Base-by-base conservation (phyloP, 2,888 invertebrate species). In the Thelaira solivaga region DNA sequence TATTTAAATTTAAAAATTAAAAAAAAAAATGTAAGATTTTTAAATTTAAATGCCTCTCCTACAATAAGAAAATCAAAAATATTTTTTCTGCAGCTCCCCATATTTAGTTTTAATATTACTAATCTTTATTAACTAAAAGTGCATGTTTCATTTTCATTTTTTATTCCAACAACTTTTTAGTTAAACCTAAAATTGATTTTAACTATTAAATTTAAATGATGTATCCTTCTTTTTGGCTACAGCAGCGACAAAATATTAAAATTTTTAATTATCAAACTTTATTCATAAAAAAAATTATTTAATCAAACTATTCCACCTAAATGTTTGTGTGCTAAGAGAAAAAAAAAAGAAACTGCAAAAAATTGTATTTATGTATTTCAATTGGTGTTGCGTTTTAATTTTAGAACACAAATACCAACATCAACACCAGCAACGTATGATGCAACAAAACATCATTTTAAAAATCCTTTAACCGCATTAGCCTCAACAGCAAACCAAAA, bases 341-440 rank as follows among this genome's bases (percentile, higher is more conserved):
- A 45, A 41, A 36, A 7, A 22, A 20, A 20, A 47, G 4, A 45
- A 41, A 22, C 22, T 13, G 7, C 24, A n/a, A 24, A 24, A n/a
- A 36, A 72, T 36, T 0, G 22, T 64, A 18, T 39, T 57, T 24
- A 57, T 47, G n/a, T n/a, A n/a, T 47, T 43, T 16, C 4, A 55
- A 39, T 26, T 53, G 16, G 64, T 29, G 18, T 51, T 13, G 39
- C 22, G 39, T 67, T 43, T 43, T 24, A 47, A 62, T 80, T 80
- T 53, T 82, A 85, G 83, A 81, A 74, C 81, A 68, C 82, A 81
- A 82, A 81, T 83, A 84, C 83, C 78, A 62, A 80, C 80, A 61
- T 76, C 65, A 43, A 76, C 51, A 47, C 64, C 74, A 24, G 78
- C 78, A 39, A 74, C 74, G 39, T 78, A 78, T 59, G 78, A 78